These are phyloP conservation scores for Aproaerema taeniolella DNA, from an alignment of 2,888 invertebrate species.

Conservation along the genomic window DNA sequence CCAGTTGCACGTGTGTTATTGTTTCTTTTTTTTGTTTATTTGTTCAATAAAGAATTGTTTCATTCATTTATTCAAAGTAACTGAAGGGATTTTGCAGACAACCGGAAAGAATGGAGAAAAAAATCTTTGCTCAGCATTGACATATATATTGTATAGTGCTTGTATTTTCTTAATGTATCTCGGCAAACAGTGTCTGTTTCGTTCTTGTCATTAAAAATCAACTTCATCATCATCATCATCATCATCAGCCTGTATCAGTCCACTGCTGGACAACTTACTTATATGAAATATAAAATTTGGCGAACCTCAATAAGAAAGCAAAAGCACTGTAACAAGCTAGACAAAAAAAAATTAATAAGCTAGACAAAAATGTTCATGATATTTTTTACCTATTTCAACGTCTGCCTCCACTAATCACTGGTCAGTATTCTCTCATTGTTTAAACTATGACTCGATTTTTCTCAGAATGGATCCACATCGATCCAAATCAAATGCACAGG, in stretches of 20 bases:
- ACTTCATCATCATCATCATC: too few relatives aligned
- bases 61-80: too few relatives aligned
- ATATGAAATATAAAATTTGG: background rate
- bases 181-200: too few relatives aligned
- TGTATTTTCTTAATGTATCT: too few relatives aligned
- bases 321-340: background rate
- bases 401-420: constrained; percentile 14
- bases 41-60: too few relatives aligned
- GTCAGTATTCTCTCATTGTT: constrained; percentile 54
- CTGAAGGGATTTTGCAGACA: too few relatives aligned
- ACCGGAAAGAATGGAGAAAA: too few relatives aligned
- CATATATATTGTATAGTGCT: too few relatives aligned
- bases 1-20: too few relatives aligned
- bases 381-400: constrained; percentile 11
- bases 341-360: background rate
- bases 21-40: too few relatives aligned
- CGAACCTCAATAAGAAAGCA: background rate
- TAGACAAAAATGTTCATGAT: background rate
- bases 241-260: background rate
- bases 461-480: constrained; percentile 62
- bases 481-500: constrained; percentile 71
- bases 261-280: background rate
- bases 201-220: too few relatives aligned
- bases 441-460: constrained; percentile 64
- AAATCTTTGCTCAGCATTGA: too few relatives aligned